A percentile compares a stretch with the other conserved stretches of the same genome.
phyloP scores from a whole-genome alignment of 2,888 invertebrate species.

The Branchinecta sandiegonensis region DNA sequence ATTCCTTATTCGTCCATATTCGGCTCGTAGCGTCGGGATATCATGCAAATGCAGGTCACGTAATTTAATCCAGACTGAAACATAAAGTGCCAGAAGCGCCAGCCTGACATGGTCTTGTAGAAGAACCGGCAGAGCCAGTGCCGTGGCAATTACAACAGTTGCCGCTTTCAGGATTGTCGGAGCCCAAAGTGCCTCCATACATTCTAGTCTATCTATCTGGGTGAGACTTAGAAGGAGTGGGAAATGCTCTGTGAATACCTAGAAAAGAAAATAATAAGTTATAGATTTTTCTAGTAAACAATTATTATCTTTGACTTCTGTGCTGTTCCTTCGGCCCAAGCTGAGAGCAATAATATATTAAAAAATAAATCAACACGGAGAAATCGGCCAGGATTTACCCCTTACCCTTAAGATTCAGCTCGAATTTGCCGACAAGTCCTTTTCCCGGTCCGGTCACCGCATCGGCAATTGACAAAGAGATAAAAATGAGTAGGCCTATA shows the following conservation, averaged over 20 bases:
- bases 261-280: too few relatives aligned
- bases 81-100: constrained; percentile 44
- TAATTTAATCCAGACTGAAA: constrained; percentile 41
- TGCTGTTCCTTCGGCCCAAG: too few relatives aligned
- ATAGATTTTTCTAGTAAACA: too few relatives aligned
- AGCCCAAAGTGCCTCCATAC: constrained; percentile 53
- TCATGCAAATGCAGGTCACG: constrained; percentile 46
- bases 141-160: constrained; percentile 43
- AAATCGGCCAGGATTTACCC: too few relatives aligned
- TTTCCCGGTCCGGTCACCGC: too few relatives aligned
- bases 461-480: too few relatives aligned
- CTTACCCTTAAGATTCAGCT: too few relatives aligned
- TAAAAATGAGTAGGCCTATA: too few relatives aligned
- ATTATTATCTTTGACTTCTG: too few relatives aligned
- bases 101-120: constrained; percentile 41
- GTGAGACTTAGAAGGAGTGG: constrained; percentile 44
- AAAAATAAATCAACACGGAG: too few relatives aligned
- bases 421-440: too few relatives aligned
- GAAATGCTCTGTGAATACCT: constrained; percentile 47
- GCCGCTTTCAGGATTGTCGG: constrained; percentile 48
- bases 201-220: constrained; percentile 49
- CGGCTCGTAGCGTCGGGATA: constrained; percentile 33
- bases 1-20: not conserved
- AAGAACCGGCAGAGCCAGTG: constrained; percentile 41
- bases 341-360: too few relatives aligned